Percentiles rank a stretch among this genome's conserved stretches.
Evolutionary conservation across 2,888 invertebrate species (phyloP).

Genomic region (Oscheius sp.): DNA sequence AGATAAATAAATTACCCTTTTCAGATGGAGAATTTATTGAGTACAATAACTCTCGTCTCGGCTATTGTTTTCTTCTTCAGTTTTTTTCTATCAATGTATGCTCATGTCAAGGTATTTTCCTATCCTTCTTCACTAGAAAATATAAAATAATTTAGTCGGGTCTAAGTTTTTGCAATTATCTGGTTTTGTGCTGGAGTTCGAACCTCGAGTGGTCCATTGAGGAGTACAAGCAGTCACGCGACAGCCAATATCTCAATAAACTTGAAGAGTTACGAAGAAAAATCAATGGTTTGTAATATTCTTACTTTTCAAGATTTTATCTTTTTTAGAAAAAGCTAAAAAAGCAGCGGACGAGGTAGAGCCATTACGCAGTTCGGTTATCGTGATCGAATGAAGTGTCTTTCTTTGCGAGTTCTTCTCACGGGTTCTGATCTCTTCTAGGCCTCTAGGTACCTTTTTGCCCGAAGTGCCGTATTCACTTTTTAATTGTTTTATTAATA

Average conservation of each 20-base stretch:
- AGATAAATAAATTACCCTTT: neutral
- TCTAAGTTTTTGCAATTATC: constrained; percentile 58
- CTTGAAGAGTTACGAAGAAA: constrained; percentile 60
- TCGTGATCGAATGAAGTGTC: constrained; percentile 56
- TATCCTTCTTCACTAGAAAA: neutral
- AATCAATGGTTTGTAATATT: constrained; percentile 50
- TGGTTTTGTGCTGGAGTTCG: constrained; percentile 61
- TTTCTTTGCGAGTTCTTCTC: constrained; percentile 6
- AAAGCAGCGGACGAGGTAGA: constrained; percentile 60
- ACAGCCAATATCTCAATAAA: constrained; percentile 60
- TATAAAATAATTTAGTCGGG: constrained; percentile 49
- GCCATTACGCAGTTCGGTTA: constrained; percentile 58
- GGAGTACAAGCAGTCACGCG: constrained; percentile 60
- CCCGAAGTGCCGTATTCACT: constrained; percentile 26
- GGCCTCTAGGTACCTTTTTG: constrained; percentile 1
- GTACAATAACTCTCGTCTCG: constrained; percentile 76
- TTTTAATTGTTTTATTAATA: neutral
- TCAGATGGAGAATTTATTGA: constrained; percentile 62
- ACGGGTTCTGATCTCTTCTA: constrained; percentile 33
- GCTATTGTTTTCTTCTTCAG: constrained; percentile 77
- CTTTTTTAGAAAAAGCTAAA: constrained; percentile 57
- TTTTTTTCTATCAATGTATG: constrained; percentile 78
- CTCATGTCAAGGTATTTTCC: constrained; percentile 75
- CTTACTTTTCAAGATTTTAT: neutral
- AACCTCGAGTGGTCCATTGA: constrained; percentile 66